Base-by-base conservation (phyloP, 2,888 invertebrate species). In the Nemotelus pantherinus region DNA sequence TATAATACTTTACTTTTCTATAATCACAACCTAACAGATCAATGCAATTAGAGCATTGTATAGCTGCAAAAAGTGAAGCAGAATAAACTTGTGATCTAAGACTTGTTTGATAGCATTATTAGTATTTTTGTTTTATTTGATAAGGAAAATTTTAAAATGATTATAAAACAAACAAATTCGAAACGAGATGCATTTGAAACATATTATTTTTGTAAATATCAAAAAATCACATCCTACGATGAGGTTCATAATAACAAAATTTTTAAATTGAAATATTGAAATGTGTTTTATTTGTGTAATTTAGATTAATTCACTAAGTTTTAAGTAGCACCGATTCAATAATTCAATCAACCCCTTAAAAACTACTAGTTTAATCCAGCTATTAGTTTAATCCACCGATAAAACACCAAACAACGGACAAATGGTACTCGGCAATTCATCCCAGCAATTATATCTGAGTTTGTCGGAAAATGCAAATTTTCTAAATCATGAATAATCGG, bases 71-170 rank as follows among this genome's bases (percentile, higher is more conserved):
- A 45, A 68, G 55, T 47, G 47, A 75, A 71, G 76, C 76, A 79
- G 77, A 76, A 53, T 77, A 74, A 25, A 25, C 67, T 77, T 79
- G 79, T 79, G 79, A 79, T 79, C 77, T 79, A 79, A 79, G 79
- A 79, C 79, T 79, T 79, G 79, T 79, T 79, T 79, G 41, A 76
- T 25, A 25, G 25, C 25, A 25, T 25, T 25, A 25, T 25, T 25
- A 25, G 25, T 25, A 25, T 25, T 77, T 65, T 71, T 65, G 70
- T 77, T 72, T 77, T 68, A 72, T 76, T 79, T 77, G 75, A 76
- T 74, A 75, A 79, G 65, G 76, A 76, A 76, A 70, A 68, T 72
- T 60, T 70, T 53, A 75, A 41, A 25, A 25, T n/a, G 58, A 58
- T 58, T 9, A 58, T 58, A 58, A 3, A 39, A 63, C 39, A 71